phyloP scores from a whole-genome alignment of 2,797 vertebrate species.

The Coregonus ussuriensis region DNA sequence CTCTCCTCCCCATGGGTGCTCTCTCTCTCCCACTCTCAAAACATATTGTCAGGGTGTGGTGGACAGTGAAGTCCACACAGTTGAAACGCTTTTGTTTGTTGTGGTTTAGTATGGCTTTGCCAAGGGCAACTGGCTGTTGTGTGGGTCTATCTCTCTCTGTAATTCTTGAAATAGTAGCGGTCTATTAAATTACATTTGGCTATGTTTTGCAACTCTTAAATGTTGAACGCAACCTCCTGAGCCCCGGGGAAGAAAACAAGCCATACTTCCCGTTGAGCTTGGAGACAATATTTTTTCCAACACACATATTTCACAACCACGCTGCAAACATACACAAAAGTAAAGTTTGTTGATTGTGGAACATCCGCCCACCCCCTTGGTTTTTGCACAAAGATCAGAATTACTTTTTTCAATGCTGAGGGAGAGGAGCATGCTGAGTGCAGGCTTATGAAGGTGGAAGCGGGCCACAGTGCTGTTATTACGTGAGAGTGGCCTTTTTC shows the following conservation, averaged over 20 bases:
- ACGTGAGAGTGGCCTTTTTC: conserved; percentile 1
- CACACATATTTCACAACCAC: conserved; percentile 56
- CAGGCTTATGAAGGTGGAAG: conserved; percentile 20
- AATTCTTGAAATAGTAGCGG: conserved; percentile 42
- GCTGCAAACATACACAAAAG: conserved; percentile 37
- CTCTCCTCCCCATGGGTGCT: conserved; percentile 25
- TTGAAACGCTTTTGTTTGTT: conserved; percentile 66
- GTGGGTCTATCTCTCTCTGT: conserved; percentile 29
- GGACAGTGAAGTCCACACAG: conserved; percentile 61
- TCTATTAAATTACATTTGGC: conserved; percentile 48
- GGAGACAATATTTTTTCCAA: conserved; percentile 17
- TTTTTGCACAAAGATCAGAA: conserved; percentile 13
- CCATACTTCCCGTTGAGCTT: conserved; percentile 32
- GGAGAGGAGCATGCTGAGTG: conserved; percentile 3
- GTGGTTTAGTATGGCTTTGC: conserved; percentile 63
- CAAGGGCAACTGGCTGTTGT: conserved; percentile 56
- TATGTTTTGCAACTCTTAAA: conserved; percentile 46
- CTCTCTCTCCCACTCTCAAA: conserved; percentile 47
- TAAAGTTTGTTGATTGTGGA: conserved; percentile 31
- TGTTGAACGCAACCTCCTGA: conserved; percentile 46
- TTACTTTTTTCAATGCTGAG: conserved; percentile 1
- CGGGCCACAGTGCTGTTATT: background rate
- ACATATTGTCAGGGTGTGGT: conserved; percentile 69
- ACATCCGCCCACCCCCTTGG: conserved; percentile 7
- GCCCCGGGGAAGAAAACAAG: conserved; percentile 41